phyloP scores from a whole-genome alignment of 2,113 vertebrate genomes.

The Cheilinus undulatus region DNA sequence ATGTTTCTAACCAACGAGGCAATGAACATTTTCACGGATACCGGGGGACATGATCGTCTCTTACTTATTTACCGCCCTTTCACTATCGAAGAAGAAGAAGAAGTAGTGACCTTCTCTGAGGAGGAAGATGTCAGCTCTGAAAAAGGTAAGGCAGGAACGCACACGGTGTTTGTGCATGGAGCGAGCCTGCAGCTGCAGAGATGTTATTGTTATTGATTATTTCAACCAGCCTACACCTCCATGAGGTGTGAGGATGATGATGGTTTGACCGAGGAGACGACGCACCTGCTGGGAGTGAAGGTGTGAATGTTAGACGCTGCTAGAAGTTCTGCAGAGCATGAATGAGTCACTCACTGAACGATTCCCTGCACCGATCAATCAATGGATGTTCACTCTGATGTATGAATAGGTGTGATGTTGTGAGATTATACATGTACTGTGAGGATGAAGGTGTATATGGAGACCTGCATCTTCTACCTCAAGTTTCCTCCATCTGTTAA shows the following conservation, averaged over 20 bases:
- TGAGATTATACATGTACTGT: conserved; percentile 18
- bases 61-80: conserved; percentile 30
- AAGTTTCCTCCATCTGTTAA: conserved; percentile 44
- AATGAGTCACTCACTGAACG: conserved; percentile 44
- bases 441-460: conserved; percentile 12
- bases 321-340: conserved; percentile 55
- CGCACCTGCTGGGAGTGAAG: conserved; percentile 12
- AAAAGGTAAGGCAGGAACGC: conserved; percentile 62
- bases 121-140: conserved; percentile 76
- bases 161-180: conserved; percentile 16
- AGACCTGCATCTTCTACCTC: conserved; percentile 19
- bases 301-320: conserved; percentile 3
- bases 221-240: conserved; percentile 24
- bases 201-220: conserved; percentile 16
- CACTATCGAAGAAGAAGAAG: conserved; percentile 49
- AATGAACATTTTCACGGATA: conserved; percentile 41
- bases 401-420: conserved; percentile 27
- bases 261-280: background rate
- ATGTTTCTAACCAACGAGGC: conserved; percentile 40
- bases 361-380: conserved; percentile 26
- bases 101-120: conserved; percentile 68
- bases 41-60: conserved; percentile 58
- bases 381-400: conserved; percentile 23
- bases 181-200: conserved; percentile 7
- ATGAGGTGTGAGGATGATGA: conserved; percentile 12